A percentile compares a stretch with the other conserved stretches of the same genome.
These are phyloP conservation scores for Capitulum mitella DNA, from an alignment of 2,888 invertebrate genomes.

Conservation along the genomic window DNA sequence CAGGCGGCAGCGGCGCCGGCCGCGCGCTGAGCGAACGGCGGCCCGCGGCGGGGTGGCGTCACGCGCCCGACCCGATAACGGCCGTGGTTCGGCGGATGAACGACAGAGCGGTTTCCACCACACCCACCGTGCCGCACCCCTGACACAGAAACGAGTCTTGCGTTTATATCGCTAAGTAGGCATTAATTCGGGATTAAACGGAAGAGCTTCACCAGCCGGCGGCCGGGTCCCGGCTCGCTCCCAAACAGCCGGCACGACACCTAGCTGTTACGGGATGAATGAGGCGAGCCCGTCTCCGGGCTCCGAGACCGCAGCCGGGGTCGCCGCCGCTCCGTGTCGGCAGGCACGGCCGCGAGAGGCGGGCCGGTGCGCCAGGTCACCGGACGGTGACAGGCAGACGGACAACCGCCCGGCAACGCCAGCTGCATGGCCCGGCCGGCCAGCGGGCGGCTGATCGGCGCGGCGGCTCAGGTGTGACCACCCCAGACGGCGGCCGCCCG, in stretches of 20 bases:
- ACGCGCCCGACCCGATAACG: no score
- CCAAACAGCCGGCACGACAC: neutral
- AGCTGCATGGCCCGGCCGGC: no score
- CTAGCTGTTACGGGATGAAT: neutral
- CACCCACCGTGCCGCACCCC: neutral
- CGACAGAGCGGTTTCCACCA: neutral
- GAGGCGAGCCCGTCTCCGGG: neutral
- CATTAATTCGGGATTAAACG: neutral
- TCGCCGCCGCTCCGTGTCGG: neutral
- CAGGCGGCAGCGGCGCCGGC: neutral
- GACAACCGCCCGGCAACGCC: no score
- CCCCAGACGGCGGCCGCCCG: no score
- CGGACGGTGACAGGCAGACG: no score
- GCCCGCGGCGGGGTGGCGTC: neutral
- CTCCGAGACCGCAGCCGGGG: neutral
- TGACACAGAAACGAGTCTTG: neutral
- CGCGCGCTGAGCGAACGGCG: neutral
- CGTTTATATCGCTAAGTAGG: neutral
- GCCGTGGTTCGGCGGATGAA: neutral
- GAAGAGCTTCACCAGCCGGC: neutral
- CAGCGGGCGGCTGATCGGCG: no score
- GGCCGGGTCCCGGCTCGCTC: neutral
- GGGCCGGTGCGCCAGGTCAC: no score
- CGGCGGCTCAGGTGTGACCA: no score
- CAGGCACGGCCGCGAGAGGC: neutral